Evolutionary conservation across 2,797 vertebrate species (phyloP), one percentile per base, ranked within the genome.

Genomic region (Lates japonicus): DNA sequence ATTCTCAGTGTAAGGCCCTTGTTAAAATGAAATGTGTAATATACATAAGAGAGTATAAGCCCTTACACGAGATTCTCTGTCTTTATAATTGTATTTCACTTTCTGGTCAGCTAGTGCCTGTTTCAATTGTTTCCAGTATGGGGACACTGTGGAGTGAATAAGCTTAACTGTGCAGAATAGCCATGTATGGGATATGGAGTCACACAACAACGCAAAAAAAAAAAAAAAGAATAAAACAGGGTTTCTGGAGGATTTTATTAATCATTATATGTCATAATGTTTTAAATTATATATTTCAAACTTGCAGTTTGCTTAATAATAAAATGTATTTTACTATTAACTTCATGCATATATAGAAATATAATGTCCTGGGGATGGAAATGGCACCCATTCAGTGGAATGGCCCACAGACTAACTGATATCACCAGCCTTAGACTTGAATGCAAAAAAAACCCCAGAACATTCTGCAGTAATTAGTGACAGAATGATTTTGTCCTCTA

Each of bases 41-140:
- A 78, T 59, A 78, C 33, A 78, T 80, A 46, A 54, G 49, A 84
- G 78, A 72, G 54, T 29, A 72, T 60, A 55, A 68, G 59, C 37
- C 9, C 51, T 48, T 35, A 64, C 35, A 78, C 63, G 44, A 73
- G 29, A 73, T 61, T 59, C 59, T 61, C 14, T 67, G 22, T 70
- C 60, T 52, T 69, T 60, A 75, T 58, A 75, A 78, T 80, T 37
- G 0, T 46, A 37, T 87, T 84, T 78, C 48, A 68, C 44, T 85
- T 76, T 77, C 59, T 74, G 31, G 58, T 46, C 52, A 63, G 67
- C 71, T 14, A 59, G 54, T 55, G 61, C 54, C 68, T n/a, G 33
- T 85, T 86, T 86, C 70, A 90, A 78, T 92, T 88, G 83, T 84
- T 87, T 84, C 68, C 78, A 71, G 74, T 42, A 22, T 70, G 64